Conservation (phyloP, 2,888 invertebrate species). For the Nomada hirtipes region DNA sequence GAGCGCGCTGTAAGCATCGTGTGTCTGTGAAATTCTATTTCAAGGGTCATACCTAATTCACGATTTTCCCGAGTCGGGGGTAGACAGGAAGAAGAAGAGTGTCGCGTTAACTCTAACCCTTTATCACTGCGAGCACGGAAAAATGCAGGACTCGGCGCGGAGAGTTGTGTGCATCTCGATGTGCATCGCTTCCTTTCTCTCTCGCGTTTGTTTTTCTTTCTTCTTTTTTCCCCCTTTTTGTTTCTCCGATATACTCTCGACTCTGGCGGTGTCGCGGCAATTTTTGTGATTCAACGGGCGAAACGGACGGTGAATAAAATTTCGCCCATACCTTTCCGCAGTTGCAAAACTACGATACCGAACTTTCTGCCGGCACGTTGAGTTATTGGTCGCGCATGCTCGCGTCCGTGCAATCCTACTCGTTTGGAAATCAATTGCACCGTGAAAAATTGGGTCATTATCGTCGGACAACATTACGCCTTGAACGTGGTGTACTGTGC, state of each 20-base stretch:
- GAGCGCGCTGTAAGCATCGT: slow-evolving; percentile 12
- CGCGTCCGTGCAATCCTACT: too few relatives aligned
- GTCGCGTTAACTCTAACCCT: neutral
- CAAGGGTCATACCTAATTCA: slow-evolving; percentile 55
- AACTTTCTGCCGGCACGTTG: neutral
- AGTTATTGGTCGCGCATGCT: slow-evolving; percentile 8
- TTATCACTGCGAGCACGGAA: slow-evolving; percentile 20
- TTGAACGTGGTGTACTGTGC: neutral
- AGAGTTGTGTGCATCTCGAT: neutral
- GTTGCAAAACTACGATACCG: slow-evolving; percentile 16
- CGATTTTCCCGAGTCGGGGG: neutral
- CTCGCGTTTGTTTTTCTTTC: too few relatives aligned
- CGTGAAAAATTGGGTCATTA: slow-evolving; percentile 4
- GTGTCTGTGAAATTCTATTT: slow-evolving; percentile 50
- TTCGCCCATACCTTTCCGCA: slow-evolving; percentile 1
- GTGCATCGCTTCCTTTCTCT: slow-evolving; percentile 2
- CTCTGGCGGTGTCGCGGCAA: neutral
- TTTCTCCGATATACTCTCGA: too few relatives aligned
- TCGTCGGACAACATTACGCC: neutral
- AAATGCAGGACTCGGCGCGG: neutral
- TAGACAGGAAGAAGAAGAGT: neutral
- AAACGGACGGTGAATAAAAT: slow-evolving; percentile 27
- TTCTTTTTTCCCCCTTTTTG: too few relatives aligned
- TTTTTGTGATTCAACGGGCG: slow-evolving; percentile 41
- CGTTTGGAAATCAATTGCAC: neutral